Evolutionary conservation across 2,888 invertebrate genomes (phyloP).

Genomic region (Trachelus iudaicus): DNA sequence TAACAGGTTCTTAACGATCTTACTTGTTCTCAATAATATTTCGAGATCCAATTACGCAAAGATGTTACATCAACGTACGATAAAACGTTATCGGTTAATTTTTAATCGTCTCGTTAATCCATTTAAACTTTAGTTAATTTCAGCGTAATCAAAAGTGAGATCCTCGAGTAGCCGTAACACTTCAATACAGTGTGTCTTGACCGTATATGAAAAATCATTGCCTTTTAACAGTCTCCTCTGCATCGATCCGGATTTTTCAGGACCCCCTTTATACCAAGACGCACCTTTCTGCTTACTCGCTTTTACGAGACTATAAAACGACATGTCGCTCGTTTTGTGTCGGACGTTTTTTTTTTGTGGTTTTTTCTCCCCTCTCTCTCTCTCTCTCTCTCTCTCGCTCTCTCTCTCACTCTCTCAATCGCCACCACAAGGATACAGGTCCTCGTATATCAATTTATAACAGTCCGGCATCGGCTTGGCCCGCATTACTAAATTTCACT

Average conservation of each 20-base stretch:
- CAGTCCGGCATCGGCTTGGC: background rate
- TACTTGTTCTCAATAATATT: background rate
- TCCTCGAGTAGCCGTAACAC: background rate
- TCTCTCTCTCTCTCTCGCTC: constrained; percentile 13
- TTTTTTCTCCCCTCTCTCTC: constrained; percentile 11
- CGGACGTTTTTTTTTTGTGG: background rate
- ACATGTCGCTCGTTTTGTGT: constrained; percentile 2
- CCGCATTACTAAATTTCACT: background rate
- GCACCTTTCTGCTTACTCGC: constrained; percentile 3
- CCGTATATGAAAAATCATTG: background rate
- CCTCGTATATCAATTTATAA: background rate
- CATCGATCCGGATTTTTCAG: background rate
- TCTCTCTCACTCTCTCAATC: constrained; percentile 4
- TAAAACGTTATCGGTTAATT: background rate
- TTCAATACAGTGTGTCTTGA: background rate
- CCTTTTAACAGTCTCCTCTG: background rate
- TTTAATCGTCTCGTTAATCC: background rate
- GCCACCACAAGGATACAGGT: background rate
- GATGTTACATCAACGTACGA: background rate
- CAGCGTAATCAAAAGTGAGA: background rate
- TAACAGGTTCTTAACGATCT: too few relatives aligned
- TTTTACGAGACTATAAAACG: constrained; percentile 21
- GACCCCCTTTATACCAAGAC: background rate
- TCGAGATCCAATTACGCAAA: background rate
- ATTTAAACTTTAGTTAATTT: background rate